These are phyloP conservation scores for Papilio helenus DNA, from an alignment of 1,140 invertebrate species.

Conservation along the genomic window DNA sequence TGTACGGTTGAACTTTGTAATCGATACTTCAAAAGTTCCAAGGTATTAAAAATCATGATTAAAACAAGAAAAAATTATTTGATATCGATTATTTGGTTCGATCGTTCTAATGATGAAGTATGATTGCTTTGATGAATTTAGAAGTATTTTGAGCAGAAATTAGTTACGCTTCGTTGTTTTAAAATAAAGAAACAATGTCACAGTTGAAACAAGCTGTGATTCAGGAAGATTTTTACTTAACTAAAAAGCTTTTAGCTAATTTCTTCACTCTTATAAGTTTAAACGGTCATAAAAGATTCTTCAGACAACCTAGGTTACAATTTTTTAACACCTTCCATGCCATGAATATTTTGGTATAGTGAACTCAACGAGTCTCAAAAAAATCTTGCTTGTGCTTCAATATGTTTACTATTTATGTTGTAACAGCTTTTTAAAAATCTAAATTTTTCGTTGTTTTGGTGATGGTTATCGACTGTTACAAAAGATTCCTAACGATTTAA, in stretches of 20 bases:
- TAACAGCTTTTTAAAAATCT: constrained; percentile 7
- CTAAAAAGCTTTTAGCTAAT: not conserved
- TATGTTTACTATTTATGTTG: constrained; percentile 7
- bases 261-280: not conserved
- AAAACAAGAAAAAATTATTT: too few species aligned
- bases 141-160: too few species aligned
- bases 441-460: not conserved
- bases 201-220: not conserved
- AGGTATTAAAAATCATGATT: not conserved
- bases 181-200: too few species aligned
- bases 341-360: too few species aligned
- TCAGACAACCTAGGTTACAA: not conserved
- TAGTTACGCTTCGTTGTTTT: too few species aligned
- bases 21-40: not conserved
- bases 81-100: not conserved
- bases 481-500: not conserved
- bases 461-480: not conserved
- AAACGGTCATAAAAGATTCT: not conserved
- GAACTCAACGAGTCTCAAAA: too few species aligned
- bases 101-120: not conserved
- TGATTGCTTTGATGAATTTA: not conserved
- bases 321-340: too few species aligned
- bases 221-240: too few species aligned
- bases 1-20: not conserved
- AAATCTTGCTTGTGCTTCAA: not conserved